Percentiles rank a stretch among this genome's conserved stretches.
These are phyloP conservation scores for Hycleus cichorii DNA, from an alignment of 1,140 invertebrate species.

Conservation along the genomic window DNA sequence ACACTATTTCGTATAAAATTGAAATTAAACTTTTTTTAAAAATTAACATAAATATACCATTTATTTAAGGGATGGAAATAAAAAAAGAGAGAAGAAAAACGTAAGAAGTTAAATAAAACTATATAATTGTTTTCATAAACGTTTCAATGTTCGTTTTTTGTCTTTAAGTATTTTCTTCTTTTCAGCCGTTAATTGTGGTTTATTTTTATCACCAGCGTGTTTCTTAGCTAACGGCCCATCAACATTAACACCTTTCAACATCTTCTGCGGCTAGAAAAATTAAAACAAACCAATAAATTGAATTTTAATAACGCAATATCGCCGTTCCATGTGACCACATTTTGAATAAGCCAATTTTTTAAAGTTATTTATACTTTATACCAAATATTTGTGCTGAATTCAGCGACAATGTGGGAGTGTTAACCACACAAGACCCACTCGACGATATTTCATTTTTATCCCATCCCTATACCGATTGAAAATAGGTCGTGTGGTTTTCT, in stretches of 20 bases:
- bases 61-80: neutral
- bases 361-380: too few relatives aligned
- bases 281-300: conserved; percentile 4
- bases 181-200: conserved; percentile 63
- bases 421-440: too few relatives aligned
- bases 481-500: too few relatives aligned
- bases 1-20: neutral
- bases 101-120: conserved; percentile 11
- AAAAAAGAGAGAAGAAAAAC: conserved; percentile 5
- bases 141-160: conserved; percentile 79
- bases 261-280: conserved; percentile 41
- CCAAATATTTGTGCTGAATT: too few relatives aligned
- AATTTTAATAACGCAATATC: too few relatives aligned
- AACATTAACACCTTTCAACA: conserved; percentile 41
- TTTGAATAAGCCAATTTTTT: too few relatives aligned
- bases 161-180: conserved; percentile 74
- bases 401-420: too few relatives aligned
- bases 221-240: conserved; percentile 75
- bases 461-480: too few relatives aligned
- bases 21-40: conserved; percentile 1
- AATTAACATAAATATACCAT: conserved; percentile 3
- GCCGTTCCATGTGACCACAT: too few relatives aligned
- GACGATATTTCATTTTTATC: too few relatives aligned
- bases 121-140: conserved; percentile 59
- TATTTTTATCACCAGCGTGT: conserved; percentile 63